phyloP scores from a whole-genome alignment of 2,797 vertebrate genomes.

The Pogonophryne albipinna region DNA sequence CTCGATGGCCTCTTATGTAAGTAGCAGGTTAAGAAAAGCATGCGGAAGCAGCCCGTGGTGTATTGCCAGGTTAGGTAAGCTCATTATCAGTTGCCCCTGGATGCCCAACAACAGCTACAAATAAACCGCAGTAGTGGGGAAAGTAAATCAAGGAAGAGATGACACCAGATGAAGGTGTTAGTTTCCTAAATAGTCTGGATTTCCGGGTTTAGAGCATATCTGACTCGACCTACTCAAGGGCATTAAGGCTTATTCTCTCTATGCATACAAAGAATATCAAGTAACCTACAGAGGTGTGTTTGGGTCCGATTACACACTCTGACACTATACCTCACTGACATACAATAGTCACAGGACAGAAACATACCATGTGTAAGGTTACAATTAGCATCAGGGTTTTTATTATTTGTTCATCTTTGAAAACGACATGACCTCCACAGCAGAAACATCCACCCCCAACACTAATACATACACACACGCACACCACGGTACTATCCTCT shows the following conservation, averaged over 20 bases:
- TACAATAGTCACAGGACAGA: not conserved
- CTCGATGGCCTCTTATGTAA: constrained; percentile 66
- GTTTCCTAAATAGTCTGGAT: not conserved
- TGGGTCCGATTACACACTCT: not conserved
- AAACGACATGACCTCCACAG: constrained; percentile 43
- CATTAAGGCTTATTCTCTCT: not conserved
- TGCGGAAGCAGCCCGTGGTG: constrained; percentile 34
- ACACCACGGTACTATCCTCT: constrained; percentile 19
- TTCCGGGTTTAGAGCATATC: not conserved
- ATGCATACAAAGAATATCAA: constrained; percentile 1
- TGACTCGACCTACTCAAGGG: not conserved
- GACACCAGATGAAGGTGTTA: not conserved
- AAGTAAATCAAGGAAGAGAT: not conserved
- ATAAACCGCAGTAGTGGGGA: constrained; percentile 35
- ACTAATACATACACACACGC: constrained; percentile 2
- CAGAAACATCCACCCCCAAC: not conserved
- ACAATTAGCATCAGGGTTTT: not conserved
- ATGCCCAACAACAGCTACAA: constrained; percentile 38
- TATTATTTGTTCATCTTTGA: constrained; percentile 17
- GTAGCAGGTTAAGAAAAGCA: constrained; percentile 55
- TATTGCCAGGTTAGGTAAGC: constrained; percentile 62
- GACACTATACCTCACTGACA: constrained; percentile 3
- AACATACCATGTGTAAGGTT: not conserved
- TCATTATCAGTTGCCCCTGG: constrained; percentile 70
- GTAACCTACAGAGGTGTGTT: not conserved